Evolutionary conservation across 2,797 vertebrate species (phyloP), one percentile per base, ranked within the genome.

Genomic region (Todus mexicanus): DNA sequence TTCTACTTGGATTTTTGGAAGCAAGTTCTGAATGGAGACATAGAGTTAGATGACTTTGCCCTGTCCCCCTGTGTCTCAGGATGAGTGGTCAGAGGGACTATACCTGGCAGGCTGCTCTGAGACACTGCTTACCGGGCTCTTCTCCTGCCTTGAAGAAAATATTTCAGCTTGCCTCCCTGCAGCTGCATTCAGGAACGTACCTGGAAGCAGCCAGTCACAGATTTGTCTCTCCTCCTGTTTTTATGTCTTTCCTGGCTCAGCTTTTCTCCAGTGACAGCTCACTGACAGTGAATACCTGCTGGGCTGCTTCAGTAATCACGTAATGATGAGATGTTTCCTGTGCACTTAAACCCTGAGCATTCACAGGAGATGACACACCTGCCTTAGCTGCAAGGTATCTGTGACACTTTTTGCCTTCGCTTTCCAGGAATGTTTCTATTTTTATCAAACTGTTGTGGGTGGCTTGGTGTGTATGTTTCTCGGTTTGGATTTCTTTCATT

Each of bases 211-310:
- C 92, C 54, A 37, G 85, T 83, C 85, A 63, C 33, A 56, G 89
- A 47, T 91, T 80, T 91, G 59, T 83, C 72, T 93, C 89, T 72
- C 85, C 92, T 95, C 50, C 88, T 95, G 88, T 76, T 95, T 92
- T 89, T 66, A 40, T 89, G 33, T 56, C 57, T 83, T 51, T 33
- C 64, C 65, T 43, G n/a, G 73, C 61, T 93, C 48, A 20, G 95
- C 87, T 92, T 95, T 90, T 95, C 60, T 43, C 69, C 85, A 77
- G 95, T 98, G 98, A 98, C 98, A 98, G 97, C 84, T 96, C 94
- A 64, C 84, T 97, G 98, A 97, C 97, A 96, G 97, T 97, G 97
- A 98, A 97, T 94, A 92, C 90, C 82, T 77, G 93, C 66, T 89
- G 71, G 92, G 94, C 94, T 94, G 94, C 90, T 91, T 84, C 94